Evolutionary conservation across 2,888 invertebrate genomes (phyloP).

Genomic region (Fragum fragum): DNA sequence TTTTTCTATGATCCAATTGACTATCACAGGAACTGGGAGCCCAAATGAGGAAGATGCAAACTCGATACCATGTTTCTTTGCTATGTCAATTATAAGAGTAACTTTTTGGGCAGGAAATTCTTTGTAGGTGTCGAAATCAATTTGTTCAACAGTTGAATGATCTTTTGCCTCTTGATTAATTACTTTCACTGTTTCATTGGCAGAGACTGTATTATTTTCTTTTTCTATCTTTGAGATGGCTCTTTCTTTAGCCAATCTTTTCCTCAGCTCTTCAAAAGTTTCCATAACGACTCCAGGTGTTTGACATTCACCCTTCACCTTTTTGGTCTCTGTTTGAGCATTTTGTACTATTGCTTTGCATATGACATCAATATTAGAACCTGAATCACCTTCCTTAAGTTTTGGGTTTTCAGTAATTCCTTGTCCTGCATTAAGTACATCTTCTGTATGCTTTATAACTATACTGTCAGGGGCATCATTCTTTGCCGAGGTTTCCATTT

Average conservation of each 20-base stretch:
- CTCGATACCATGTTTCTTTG: conserved; percentile 65
- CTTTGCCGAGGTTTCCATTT: not conserved
- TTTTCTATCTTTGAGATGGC: conserved; percentile 43
- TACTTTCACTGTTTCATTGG: not conserved
- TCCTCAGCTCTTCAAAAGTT: conserved; percentile 54
- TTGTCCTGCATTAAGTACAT: no score
- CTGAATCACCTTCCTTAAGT: no score
- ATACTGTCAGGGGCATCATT: not conserved
- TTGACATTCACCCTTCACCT: not conserved
- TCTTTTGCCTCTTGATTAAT: not conserved
- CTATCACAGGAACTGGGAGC: conserved; percentile 56
- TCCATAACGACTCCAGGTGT: conserved; percentile 50
- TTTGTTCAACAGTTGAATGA: not conserved
- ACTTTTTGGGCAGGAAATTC: conserved; percentile 63
- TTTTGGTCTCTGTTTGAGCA: not conserved
- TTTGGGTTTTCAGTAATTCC: no score
- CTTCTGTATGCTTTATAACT: no score
- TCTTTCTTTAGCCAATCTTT: conserved; percentile 51
- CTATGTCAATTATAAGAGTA: conserved; percentile 61
- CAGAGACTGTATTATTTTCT: conserved; percentile 14
- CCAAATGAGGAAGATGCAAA: conserved; percentile 68
- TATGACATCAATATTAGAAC: not conserved
- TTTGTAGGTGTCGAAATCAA: conserved; percentile 59
- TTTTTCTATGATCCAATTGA: conserved; percentile 67
- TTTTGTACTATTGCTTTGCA: not conserved